phyloP scores from a whole-genome alignment of 2,113 vertebrate species.

The Rhagologus leucostigma region DNA sequence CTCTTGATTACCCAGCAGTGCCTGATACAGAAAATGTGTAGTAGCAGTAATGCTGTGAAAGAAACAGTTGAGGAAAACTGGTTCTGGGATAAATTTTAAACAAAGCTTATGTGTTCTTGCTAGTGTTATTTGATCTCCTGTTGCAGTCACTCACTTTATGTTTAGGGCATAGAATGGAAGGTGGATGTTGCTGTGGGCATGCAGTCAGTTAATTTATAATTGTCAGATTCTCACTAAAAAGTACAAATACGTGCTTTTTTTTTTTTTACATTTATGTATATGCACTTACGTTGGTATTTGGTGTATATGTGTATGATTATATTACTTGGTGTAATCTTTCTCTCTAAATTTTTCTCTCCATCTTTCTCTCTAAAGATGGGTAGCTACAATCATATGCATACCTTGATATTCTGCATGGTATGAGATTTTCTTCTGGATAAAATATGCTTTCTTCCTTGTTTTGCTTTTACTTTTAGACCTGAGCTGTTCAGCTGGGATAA shows the following conservation, averaged over 20 bases:
- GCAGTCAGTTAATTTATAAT: not conserved
- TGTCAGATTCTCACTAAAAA: not conserved
- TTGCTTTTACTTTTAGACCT: conserved; percentile 77
- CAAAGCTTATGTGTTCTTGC: not conserved
- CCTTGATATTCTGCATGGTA: not conserved
- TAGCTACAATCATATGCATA: not conserved
- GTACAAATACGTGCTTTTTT: not conserved
- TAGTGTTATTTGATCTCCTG: not conserved
- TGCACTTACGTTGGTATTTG: not conserved
- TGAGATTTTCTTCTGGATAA: not conserved
- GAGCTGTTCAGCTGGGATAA: conserved; percentile 87
- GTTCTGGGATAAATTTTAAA: not conserved
- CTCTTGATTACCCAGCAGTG: not conserved
- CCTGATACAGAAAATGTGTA: not conserved
- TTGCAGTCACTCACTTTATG: not conserved
- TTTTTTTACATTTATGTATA: not conserved
- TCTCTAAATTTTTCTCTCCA: too few species aligned
- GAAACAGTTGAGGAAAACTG: not conserved
- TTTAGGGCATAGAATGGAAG: not conserved
- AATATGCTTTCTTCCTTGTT: not conserved
- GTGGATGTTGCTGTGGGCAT: not conserved
- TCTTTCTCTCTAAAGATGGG: too few species aligned
- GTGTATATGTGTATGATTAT: not conserved
- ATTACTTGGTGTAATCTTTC: too few species aligned
- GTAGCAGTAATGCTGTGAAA: not conserved